A percentile compares a stretch with the other conserved stretches of the same genome.
phyloP scores from a whole-genome alignment of 2,888 invertebrate species.

The Tridacna crocea region DNA sequence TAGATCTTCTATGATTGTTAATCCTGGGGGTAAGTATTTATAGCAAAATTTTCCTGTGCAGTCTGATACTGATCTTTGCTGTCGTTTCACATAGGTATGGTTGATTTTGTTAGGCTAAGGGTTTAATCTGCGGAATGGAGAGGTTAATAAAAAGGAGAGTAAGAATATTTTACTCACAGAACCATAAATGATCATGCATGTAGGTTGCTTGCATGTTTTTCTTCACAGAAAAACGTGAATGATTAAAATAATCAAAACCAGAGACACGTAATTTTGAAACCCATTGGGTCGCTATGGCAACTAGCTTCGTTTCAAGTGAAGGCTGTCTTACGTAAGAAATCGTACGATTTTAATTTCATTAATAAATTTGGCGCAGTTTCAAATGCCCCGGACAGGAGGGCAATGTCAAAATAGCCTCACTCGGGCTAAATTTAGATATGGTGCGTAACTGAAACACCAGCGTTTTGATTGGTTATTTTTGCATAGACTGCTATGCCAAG shows the following conservation, averaged over 20 bases:
- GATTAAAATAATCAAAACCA: slow-evolving; percentile 27
- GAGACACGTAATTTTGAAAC: slow-evolving; percentile 11
- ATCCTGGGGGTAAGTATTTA: no score
- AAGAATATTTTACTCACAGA: no score
- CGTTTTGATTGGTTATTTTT: slow-evolving; percentile 8
- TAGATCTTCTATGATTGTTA: no score
- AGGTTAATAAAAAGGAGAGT: no score
- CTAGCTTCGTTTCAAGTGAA: slow-evolving; percentile 10
- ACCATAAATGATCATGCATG: neutral
- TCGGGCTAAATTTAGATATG: neutral
- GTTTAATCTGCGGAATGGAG: no score
- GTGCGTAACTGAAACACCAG: neutral
- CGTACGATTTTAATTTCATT: slow-evolving; percentile 6
- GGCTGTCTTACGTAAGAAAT: slow-evolving; percentile 23
- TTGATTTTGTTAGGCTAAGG: no score
- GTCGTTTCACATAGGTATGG: no score
- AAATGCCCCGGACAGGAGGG: slow-evolving; percentile 4
- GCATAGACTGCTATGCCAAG: neutral
- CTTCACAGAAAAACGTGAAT: slow-evolving; percentile 7
- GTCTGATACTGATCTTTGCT: no score
- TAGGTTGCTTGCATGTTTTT: neutral
- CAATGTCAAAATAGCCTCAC: slow-evolving; percentile 9
- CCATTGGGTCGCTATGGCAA: slow-evolving; percentile 14
- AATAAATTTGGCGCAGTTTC: neutral
- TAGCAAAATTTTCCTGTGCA: no score